A percentile compares a stretch with the other conserved stretches of the same genome.
Evolutionary conservation across 30 jellyfish, hydroid and myxozoan species (phyloP).

Genomic region (Clytia hemisphaerica): DNA sequence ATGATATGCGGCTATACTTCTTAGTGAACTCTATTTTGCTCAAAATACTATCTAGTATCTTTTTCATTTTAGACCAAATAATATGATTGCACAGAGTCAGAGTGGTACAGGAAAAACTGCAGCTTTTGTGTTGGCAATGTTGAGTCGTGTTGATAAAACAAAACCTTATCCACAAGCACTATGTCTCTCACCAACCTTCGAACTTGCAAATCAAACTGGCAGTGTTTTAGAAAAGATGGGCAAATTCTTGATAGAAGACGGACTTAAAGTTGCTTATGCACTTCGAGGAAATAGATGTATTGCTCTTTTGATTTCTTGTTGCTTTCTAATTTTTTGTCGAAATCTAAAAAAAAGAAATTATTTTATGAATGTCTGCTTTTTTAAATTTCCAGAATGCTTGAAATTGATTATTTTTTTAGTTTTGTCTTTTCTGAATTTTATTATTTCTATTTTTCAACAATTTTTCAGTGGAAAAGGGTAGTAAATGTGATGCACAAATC

Average conservation of each 20-base stretch:
- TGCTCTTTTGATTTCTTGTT: no score
- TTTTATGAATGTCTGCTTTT: no score
- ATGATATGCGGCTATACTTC: no score
- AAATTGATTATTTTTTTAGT: no score
- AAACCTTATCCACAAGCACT: slow-evolving; percentile 91
- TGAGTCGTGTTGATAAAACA: slow-evolving; percentile 61
- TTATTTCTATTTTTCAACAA: neutral
- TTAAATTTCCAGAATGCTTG: no score
- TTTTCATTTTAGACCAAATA: slow-evolving; percentile 58
- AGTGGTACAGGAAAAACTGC: slow-evolving; percentile 99
- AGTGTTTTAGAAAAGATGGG: slow-evolving; percentile 94
- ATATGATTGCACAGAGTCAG: slow-evolving; percentile 97
- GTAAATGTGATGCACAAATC: slow-evolving; percentile 58
- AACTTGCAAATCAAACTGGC: slow-evolving; percentile 90
- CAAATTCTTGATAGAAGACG: slow-evolving; percentile 67
- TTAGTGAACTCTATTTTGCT: neutral
- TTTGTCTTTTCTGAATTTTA: neutral
- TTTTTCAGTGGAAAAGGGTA: slow-evolving; percentile 56
- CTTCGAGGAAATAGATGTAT: slow-evolving; percentile 63
- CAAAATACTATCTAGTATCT: neutral
- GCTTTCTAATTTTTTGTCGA: no score
- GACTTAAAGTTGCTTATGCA: slow-evolving; percentile 77
- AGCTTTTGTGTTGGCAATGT: slow-evolving; percentile 94
- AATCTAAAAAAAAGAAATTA: no score
- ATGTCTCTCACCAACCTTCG: slow-evolving; percentile 95